Percentiles rank a stretch among this genome's conserved stretches.
Evolutionary conservation across 2,888 invertebrate species (phyloP).

Genomic region (Epistrophella euchroma): DNA sequence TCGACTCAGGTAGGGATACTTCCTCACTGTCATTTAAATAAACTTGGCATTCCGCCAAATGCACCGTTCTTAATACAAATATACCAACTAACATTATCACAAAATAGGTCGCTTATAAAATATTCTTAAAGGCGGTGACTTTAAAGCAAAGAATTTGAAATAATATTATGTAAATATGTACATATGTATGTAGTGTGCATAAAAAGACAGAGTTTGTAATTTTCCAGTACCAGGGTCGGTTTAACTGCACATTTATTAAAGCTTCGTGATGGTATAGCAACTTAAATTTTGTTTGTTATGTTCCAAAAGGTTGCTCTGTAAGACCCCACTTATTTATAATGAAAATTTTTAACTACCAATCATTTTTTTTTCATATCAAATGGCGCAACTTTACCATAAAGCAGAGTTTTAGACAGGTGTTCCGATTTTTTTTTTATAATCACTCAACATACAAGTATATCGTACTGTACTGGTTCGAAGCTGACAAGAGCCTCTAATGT

Average conservation of each 20-base stretch:
- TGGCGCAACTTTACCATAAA: too few species aligned
- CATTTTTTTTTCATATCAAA: too few species aligned
- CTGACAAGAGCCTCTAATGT: too few species aligned
- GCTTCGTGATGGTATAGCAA: too few species aligned
- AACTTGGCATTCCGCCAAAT: slow-evolving; percentile 52
- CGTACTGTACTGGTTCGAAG: too few species aligned
- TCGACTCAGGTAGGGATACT: slow-evolving; percentile 44
- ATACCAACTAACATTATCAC: slow-evolving; percentile 9
- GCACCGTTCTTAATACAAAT: slow-evolving; percentile 27
- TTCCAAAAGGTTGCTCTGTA: too few species aligned
- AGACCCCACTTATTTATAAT: too few species aligned
- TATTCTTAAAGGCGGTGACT: neutral
- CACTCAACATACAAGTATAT: too few species aligned
- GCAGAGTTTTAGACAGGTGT: too few species aligned
- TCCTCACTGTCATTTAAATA: slow-evolving; percentile 7
- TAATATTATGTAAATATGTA: neutral
- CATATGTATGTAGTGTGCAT: neutral
- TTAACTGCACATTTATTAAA: neutral
- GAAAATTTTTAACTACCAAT: too few species aligned
- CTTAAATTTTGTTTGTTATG: too few species aligned
- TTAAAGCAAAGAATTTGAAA: neutral
- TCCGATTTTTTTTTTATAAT: too few species aligned
- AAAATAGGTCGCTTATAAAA: slow-evolving; percentile 60
- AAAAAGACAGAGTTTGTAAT: neutral
- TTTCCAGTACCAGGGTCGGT: neutral